Conservation (phyloP, 2,113 vertebrate genomes). For the Siphamia tubifer region DNA sequence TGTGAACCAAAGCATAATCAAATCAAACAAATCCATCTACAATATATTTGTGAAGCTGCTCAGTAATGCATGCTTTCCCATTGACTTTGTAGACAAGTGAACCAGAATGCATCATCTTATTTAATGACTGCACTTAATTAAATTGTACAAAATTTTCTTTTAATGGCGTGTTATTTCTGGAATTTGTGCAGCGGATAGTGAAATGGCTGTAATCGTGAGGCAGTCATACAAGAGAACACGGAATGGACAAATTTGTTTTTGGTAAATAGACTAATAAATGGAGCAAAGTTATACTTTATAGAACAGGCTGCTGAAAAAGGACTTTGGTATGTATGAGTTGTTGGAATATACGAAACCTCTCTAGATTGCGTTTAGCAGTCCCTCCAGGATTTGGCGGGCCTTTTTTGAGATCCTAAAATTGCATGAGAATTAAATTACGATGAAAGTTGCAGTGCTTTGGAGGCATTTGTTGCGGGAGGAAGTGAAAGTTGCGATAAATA, state of each 20-base stretch:
- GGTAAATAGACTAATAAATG: conserved; percentile 16
- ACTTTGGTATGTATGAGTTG: neutral
- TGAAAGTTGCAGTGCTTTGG: too few species aligned
- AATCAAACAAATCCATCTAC: conserved; percentile 32
- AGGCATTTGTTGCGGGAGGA: too few species aligned
- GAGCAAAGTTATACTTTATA: neutral
- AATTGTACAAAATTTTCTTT: conserved; percentile 18
- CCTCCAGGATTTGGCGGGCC: too few species aligned
- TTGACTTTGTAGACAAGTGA: conserved; percentile 13
- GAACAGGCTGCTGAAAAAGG: neutral
- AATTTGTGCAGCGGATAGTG: conserved; percentile 6
- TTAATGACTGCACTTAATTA: conserved; percentile 34
- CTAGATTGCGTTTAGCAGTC: too few species aligned
- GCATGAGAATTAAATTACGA: too few species aligned
- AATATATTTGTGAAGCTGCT: neutral
- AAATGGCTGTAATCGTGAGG: neutral
- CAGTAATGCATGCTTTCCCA: neutral
- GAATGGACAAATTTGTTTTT: neutral
- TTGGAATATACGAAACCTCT: too few species aligned
- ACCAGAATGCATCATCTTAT: conserved; percentile 8
- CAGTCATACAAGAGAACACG: neutral
- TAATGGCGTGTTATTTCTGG: conserved; percentile 33
- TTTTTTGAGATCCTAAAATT: too few species aligned
- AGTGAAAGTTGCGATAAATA: too few species aligned
- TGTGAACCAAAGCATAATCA: conserved; percentile 49